phyloP scores from a whole-genome alignment of 2,797 vertebrate species.

The Acanthornis magna region DNA sequence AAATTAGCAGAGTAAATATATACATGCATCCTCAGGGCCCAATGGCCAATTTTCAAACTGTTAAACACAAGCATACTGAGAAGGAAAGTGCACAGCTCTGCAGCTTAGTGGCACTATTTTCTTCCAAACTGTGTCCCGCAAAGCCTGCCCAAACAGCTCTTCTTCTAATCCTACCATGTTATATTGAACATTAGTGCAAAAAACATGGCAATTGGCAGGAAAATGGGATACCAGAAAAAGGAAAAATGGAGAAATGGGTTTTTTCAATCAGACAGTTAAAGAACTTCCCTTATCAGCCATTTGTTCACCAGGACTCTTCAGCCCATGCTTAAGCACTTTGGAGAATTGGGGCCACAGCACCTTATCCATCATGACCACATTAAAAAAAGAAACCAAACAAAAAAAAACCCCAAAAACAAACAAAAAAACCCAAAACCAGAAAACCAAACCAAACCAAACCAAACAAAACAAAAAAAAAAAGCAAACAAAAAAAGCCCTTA shows the following conservation, averaged over 20 bases:
- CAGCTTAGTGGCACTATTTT: not conserved
- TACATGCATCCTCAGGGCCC: not conserved
- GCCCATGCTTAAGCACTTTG: not conserved
- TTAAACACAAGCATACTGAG: not conserved
- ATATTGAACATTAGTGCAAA: not conserved
- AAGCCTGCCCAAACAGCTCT: not conserved
- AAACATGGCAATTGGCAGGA: not conserved
- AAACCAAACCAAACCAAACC: too few species aligned
- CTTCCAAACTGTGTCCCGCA: not conserved
- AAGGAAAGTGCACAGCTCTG: not conserved
- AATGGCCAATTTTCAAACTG: not conserved
- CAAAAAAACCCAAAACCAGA: too few species aligned
- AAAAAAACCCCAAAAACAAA: too few species aligned
- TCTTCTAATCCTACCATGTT: not conserved
- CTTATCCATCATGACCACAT: not conserved
- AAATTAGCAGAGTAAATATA: not conserved
- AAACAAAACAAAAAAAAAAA: too few species aligned
- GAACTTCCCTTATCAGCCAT: not conserved
- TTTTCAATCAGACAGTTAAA: not conserved
- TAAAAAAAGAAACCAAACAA: not conserved
- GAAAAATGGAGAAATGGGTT: not conserved
- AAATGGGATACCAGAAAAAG: not conserved
- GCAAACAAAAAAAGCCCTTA: too few species aligned
- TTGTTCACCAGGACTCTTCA: not conserved
- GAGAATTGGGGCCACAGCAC: fast-evolving